Base-by-base conservation (phyloP, 1,140 invertebrate species). In the Phymorhynchus buccinoides region DNA sequence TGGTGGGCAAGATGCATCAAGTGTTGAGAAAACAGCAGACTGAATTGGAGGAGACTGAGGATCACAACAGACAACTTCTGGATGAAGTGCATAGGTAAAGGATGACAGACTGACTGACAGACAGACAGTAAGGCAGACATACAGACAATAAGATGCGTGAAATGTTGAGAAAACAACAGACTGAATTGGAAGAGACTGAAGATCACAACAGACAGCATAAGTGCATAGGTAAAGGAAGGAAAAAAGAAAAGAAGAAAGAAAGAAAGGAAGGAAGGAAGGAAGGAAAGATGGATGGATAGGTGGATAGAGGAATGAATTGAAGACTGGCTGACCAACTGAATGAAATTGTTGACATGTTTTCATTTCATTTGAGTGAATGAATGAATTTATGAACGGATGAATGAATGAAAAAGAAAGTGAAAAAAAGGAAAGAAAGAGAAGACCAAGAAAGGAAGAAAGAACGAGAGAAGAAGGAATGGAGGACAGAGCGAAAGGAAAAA, bases 1-100 rank as follows among this genome's bases (percentile, higher is more conserved):
- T 77, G 75, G 75, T 77, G 75, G 3, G 37, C 7, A 39, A 22
- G 41, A 77, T 77, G 75, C 75, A 77, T n/a, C 16, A 77, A 22
- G 75, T 77, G 37, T 37, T 77, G 16, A 3, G 22, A 22, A 77
- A 42, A 37, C 75, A 77, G 30, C 75, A 77, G 37, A 41, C 37
- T 12, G 75, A 77, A 22, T n/a, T 77, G 75, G 41, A 41, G 75
- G 75, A 77, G 41, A 41, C 37, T 3, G 37, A 42, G 39, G 75
- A 39, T 1, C 75, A 77, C n/a, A 77, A 41, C 75, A 30, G 41
- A 37, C 75, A 39, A 4, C 75, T 77, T 2, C 75, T 77, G 75
- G 75, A 77, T 37, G 75, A 77, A 37, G 75, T 77, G 9, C 7
- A 77, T 9, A 37, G 22, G 37, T 77, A 37, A 16, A n/a, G 2